Conservation (phyloP, 2,113 vertebrate genomes). For the Phrynosoma platyrhinos region DNA sequence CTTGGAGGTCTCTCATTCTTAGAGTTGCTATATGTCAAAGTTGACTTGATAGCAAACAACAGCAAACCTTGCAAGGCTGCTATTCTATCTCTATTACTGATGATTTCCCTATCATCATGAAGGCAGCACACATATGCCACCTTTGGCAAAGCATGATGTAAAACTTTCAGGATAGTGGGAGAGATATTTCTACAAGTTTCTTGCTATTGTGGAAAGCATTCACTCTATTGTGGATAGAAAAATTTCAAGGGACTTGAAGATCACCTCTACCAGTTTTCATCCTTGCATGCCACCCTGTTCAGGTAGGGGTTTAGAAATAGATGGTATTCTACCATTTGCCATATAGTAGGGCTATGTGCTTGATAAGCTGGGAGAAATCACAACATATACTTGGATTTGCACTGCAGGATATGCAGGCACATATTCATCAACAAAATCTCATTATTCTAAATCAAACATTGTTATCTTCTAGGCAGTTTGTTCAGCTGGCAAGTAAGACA, state of each 20-base stretch:
- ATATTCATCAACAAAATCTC: conserved; percentile 11
- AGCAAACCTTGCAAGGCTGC: too few relatives aligned
- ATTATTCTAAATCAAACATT: conserved; percentile 2
- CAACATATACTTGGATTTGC: neutral
- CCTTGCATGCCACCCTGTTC: neutral
- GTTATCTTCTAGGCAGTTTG: conserved; percentile 1
- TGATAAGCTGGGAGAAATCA: neutral
- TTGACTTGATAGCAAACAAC: too few relatives aligned
- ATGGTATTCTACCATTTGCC: neutral
- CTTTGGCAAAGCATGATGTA: neutral
- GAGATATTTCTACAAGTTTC: neutral
- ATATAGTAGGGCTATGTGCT: too few relatives aligned
- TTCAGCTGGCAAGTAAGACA: conserved; percentile 12
- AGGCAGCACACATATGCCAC: neutral
- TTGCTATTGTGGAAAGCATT: neutral
- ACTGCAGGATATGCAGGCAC: neutral
- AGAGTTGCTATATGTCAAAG: too few relatives aligned
- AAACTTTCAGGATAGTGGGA: too few relatives aligned
- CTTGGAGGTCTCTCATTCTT: too few relatives aligned
- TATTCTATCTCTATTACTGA: too few relatives aligned
- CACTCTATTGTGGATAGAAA: neutral
- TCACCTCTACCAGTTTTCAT: neutral
- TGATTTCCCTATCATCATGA: neutral
- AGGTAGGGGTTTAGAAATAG: neutral
- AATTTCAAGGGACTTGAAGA: neutral